These are phyloP conservation scores for Amphiduros pacificus DNA, from an alignment of 2,888 invertebrate genomes.

Conservation along the genomic window DNA sequence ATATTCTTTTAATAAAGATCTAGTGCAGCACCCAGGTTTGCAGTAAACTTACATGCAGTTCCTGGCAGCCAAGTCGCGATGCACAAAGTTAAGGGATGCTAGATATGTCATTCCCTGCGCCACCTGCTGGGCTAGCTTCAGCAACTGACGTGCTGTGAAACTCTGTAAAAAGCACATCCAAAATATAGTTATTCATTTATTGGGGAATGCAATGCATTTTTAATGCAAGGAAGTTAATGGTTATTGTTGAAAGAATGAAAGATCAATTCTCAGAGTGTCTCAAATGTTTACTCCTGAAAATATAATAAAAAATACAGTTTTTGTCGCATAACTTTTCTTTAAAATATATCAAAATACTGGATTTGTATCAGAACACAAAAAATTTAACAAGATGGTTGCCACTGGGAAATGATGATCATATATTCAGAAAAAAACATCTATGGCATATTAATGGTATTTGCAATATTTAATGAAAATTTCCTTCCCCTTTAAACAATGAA, in stretches of 20 bases:
- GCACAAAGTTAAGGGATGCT: conserved; percentile 62
- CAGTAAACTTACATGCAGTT: conserved; percentile 63
- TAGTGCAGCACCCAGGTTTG: too few species aligned
- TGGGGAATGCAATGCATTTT: neutral
- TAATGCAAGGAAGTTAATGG: too few species aligned
- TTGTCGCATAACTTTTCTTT: too few species aligned
- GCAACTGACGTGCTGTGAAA: conserved; percentile 61
- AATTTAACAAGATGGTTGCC: too few species aligned
- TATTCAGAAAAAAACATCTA: too few species aligned
- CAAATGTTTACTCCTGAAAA: neutral
- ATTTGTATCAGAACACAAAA: too few species aligned
- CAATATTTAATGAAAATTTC: too few species aligned
- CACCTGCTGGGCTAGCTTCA: conserved; percentile 62
- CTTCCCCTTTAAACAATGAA: neutral
- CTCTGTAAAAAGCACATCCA: conserved; percentile 45
- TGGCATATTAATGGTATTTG: too few species aligned
- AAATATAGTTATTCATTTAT: neutral
- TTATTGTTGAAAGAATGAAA: neutral
- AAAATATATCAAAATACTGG: too few species aligned
- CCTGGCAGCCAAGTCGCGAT: conserved; percentile 64
- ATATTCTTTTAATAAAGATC: too few species aligned
- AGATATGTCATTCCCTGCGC: conserved; percentile 64
- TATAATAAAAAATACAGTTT: neutral
- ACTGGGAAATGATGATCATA: too few species aligned
- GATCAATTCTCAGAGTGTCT: neutral